Conservation (phyloP, 2,888 invertebrate species). For the Alsophila aescularia region DNA sequence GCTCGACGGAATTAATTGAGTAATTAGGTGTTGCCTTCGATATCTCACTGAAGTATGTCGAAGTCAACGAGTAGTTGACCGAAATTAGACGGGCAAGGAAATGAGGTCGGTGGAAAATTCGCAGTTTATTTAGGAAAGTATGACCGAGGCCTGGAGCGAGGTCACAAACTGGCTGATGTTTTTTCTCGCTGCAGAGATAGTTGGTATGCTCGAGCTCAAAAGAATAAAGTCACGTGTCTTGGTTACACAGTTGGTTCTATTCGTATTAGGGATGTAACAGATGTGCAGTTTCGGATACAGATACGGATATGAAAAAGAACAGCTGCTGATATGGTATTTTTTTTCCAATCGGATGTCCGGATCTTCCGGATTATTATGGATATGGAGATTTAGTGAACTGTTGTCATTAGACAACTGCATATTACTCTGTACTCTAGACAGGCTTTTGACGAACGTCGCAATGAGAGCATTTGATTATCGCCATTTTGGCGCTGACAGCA, state of each 20-base stretch:
- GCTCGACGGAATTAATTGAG: slow-evolving; percentile 62
- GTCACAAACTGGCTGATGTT: slow-evolving; percentile 25
- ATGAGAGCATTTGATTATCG: too few relatives aligned
- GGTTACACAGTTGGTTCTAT: slow-evolving; percentile 4
- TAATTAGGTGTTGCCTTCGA: slow-evolving; percentile 59
- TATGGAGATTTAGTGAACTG: too few relatives aligned
- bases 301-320: too few relatives aligned
- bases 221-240: slow-evolving; percentile 3
- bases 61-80: slow-evolving; percentile 31
- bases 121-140: slow-evolving; percentile 34
- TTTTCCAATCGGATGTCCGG: too few relatives aligned
- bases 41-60: slow-evolving; percentile 45
- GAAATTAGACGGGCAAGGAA: slow-evolving; percentile 47
- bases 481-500: too few relatives aligned
- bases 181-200: slow-evolving; percentile 8
- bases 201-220: neutral
- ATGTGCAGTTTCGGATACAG: too few relatives aligned
- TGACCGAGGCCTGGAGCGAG: slow-evolving; percentile 24
- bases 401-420: too few relatives aligned
- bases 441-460: too few relatives aligned
- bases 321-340: too few relatives aligned
- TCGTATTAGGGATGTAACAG: too few relatives aligned
- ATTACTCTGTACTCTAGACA: too few relatives aligned
- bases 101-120: slow-evolving; percentile 40
- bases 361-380: too few relatives aligned